These are phyloP conservation scores for Xanthia togata DNA, from an alignment of 2,888 invertebrate species.

Conservation along the genomic window DNA sequence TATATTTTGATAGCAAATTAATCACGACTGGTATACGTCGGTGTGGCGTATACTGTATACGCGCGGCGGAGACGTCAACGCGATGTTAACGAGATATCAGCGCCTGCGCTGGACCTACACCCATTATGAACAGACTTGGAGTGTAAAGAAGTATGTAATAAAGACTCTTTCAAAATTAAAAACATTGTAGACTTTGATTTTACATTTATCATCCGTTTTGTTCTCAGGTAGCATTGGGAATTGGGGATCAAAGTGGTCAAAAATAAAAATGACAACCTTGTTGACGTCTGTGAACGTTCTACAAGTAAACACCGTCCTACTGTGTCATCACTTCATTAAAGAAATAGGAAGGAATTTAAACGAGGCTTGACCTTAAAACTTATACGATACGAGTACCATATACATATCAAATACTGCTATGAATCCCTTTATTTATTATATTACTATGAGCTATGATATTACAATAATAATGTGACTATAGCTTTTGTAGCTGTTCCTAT, in stretches of 20 bases:
- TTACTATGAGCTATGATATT: not conserved
- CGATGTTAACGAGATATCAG: not conserved
- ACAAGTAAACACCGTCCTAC: not conserved
- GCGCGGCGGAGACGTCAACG: not conserved
- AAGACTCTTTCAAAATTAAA: not conserved
- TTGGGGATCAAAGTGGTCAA: not conserved
- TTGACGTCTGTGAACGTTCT: not conserved
- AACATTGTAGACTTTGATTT: not conserved
- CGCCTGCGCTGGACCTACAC: not conserved
- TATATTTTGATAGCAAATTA: not conserved
- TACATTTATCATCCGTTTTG: not conserved
- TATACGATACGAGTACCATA: not conserved
- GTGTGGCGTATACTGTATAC: not conserved
- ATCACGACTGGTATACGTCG: not conserved
- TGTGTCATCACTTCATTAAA: not conserved
- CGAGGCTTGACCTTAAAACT: not conserved
- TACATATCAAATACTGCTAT: not conserved
- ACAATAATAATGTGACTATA: not conserved
- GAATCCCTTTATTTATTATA: not conserved
- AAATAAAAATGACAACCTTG: not conserved
- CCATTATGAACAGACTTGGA: not conserved
- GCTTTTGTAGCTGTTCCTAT: not conserved
- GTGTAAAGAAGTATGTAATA: not conserved
- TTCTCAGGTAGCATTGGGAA: not conserved
- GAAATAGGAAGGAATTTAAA: conserved; percentile 4